Percentiles rank a stretch among this genome's conserved stretches.
phyloP scores from a whole-genome alignment of 2,113 vertebrate genomes.

The Ciconia boyciana region DNA sequence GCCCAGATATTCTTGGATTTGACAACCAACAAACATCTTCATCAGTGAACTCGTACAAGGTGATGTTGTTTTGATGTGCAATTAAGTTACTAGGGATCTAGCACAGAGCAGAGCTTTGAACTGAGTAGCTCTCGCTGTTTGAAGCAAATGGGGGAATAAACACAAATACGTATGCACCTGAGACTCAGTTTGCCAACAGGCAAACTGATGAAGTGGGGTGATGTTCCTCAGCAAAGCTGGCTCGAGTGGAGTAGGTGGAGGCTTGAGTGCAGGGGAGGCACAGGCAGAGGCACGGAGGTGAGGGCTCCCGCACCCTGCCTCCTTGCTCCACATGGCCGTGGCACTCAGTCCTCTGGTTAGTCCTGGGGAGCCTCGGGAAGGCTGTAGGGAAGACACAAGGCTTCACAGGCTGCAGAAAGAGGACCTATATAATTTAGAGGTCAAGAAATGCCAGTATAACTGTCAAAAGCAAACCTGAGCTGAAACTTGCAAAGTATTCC shows the following conservation, averaged over 20 bases:
- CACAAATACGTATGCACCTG: rapidly evolving
- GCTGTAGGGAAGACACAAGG: not conserved
- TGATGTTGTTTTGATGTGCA: not conserved
- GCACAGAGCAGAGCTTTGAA: conserved; percentile 24
- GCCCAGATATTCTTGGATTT: not conserved
- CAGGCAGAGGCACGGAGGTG: not conserved
- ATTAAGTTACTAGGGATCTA: conserved; percentile 9
- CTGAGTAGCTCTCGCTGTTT: not conserved
- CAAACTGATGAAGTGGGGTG: not conserved
- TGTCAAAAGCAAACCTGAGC: not conserved
- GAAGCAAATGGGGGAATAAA: not conserved
- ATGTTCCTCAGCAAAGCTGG: not conserved
- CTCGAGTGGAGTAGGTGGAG: not conserved
- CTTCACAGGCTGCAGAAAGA: not conserved
- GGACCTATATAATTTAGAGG: not conserved
- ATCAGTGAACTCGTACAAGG: not conserved
- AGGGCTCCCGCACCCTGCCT: not conserved
- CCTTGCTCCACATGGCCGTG: rapidly evolving
- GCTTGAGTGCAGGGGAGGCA: not conserved
- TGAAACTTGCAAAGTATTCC: not conserved
- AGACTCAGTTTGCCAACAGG: not conserved
- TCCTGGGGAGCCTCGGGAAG: not conserved
- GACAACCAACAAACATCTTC: not conserved
- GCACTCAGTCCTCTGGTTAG: not conserved
- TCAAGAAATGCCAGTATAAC: not conserved